These are phyloP conservation scores for Meganola albula DNA, from an alignment of 2,888 invertebrate species.

Conservation along the genomic window DNA sequence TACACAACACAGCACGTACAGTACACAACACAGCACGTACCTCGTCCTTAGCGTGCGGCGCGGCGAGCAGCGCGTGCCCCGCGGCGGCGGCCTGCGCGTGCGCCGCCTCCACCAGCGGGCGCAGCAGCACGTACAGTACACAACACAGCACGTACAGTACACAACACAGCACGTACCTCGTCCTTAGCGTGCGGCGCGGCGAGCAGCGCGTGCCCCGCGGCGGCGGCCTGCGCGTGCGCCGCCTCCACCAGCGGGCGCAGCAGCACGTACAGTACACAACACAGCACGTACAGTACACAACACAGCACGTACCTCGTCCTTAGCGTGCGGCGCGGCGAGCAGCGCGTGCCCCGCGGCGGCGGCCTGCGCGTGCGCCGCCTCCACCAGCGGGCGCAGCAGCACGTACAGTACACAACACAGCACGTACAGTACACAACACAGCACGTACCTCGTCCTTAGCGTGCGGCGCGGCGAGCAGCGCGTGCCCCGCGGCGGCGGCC, in stretches of 20 bases:
- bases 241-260: conserved; percentile 78
- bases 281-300: not conserved
- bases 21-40: conserved; percentile 7
- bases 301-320: conserved; percentile 28
- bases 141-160: not conserved
- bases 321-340: conserved; percentile 27
- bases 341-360: conserved; percentile 55
- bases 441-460: conserved; percentile 30
- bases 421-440: not conserved
- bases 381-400: conserved; percentile 78
- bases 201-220: conserved; percentile 52
- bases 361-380: conserved; percentile 69
- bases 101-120: conserved; percentile 76
- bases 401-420: not conserved
- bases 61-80: conserved; percentile 44
- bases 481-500: conserved; percentile 63
- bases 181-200: conserved; percentile 30
- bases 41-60: conserved; percentile 32
- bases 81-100: conserved; percentile 66
- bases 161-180: conserved; percentile 17
- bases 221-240: conserved; percentile 65
- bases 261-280: conserved; percentile 34
- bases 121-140: conserved; percentile 47
- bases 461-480: conserved; percentile 31
- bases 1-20: not conserved